phyloP scores from a whole-genome alignment of 2,888 invertebrate genomes.

The Spodoptera littoralis region DNA sequence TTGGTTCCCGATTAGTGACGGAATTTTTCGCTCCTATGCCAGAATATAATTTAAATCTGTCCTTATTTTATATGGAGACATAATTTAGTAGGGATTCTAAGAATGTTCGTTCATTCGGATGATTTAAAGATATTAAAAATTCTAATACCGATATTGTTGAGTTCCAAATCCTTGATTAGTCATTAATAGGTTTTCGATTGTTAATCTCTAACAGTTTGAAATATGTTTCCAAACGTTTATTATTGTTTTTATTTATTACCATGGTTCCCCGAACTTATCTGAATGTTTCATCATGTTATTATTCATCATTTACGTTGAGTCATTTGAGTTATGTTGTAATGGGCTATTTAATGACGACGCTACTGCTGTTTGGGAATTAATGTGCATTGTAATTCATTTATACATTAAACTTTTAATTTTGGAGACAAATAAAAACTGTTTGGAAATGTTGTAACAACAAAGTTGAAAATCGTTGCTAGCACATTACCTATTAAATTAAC shows the following conservation, averaged over 20 bases:
- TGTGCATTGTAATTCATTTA: constrained; percentile 25
- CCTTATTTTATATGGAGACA: constrained; percentile 75
- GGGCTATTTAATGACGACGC: constrained; percentile 46
- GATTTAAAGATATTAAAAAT: constrained; percentile 80
- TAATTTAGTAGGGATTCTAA: constrained; percentile 75
- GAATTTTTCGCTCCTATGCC: constrained; percentile 77
- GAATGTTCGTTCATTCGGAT: constrained; percentile 73
- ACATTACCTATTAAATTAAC: no score
- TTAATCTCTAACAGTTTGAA: constrained; percentile 68
- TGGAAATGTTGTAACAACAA: no score
- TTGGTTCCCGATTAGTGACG: constrained; percentile 69
- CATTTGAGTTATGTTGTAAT: constrained; percentile 48
- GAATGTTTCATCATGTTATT: constrained; percentile 48
- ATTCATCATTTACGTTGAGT: constrained; percentile 48
- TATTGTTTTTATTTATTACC: constrained; percentile 58
- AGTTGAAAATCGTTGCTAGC: no score
- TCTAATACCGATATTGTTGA: constrained; percentile 63
- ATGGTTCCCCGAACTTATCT: constrained; percentile 50
- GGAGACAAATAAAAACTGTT: background rate
- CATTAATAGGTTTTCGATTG: constrained; percentile 79
- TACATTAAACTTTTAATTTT: constrained; percentile 17
- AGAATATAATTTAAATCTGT: constrained; percentile 81
- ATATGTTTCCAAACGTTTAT: constrained; percentile 60
- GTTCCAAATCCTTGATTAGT: constrained; percentile 77
- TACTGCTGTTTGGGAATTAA: constrained; percentile 46